Evolutionary conservation across 2,113 vertebrate genomes (phyloP).

Genomic region (Misgurnus mizolepis): DNA sequence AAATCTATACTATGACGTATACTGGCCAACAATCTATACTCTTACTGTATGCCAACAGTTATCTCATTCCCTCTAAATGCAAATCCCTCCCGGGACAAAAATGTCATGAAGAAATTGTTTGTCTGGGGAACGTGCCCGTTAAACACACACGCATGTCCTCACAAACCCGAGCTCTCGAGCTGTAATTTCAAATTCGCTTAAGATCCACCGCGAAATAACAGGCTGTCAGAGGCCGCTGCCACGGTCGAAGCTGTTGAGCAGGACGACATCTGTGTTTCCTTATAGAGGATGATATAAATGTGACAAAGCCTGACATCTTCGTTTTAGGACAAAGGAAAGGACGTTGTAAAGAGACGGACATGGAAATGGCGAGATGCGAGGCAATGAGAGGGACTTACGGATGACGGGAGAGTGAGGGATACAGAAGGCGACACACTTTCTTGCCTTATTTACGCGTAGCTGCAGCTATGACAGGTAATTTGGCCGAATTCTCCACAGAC

Average conservation of each 20-base stretch:
- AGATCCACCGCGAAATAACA: constrained; percentile 63
- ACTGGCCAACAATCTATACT: too few relatives aligned
- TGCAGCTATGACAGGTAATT: constrained; percentile 81
- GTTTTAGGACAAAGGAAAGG: constrained; percentile 29
- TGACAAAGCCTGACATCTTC: constrained; percentile 42
- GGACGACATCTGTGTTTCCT: constrained; percentile 59
- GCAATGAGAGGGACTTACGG: constrained; percentile 21
- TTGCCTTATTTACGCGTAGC: constrained; percentile 77
- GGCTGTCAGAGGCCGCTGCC: constrained; percentile 63
- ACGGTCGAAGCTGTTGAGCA: constrained; percentile 20
- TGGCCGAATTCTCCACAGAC: constrained; percentile 79
- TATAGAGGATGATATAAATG: constrained; percentile 54
- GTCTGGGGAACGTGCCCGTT: not conserved
- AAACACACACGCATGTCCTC: not conserved
- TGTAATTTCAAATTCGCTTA: constrained; percentile 63
- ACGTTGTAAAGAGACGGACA: constrained; percentile 42
- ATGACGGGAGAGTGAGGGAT: constrained; percentile 26
- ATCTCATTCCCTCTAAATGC: too few relatives aligned
- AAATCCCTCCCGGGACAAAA: too few relatives aligned
- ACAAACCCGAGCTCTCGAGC: constrained; percentile 43
- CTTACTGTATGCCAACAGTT: too few relatives aligned
- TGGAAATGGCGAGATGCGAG: constrained; percentile 8
- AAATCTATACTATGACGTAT: too few relatives aligned
- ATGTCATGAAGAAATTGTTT: too few relatives aligned
- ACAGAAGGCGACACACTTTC: constrained; percentile 68